These are phyloP conservation scores for Potorous gilbertii DNA, from an alignment of 2,797 vertebrate species.

Conservation along the genomic window DNA sequence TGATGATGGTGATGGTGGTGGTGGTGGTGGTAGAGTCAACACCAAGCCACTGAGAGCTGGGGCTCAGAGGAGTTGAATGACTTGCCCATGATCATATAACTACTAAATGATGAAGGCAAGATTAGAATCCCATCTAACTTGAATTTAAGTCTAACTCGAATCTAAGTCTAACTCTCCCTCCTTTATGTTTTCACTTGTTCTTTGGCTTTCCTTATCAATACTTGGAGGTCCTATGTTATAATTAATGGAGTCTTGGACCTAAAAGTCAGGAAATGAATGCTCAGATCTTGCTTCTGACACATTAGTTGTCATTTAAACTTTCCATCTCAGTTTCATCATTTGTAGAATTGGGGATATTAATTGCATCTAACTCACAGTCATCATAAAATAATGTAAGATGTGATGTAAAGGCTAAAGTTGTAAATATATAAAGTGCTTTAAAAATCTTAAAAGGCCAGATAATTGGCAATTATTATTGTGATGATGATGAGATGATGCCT, in stretches of 20 bases:
- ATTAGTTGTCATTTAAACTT: neutral
- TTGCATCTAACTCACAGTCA: neutral
- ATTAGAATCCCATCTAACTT: neutral
- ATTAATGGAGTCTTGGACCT: neutral
- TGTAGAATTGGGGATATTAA: neutral
- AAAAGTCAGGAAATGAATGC: neutral
- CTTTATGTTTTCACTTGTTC: neutral
- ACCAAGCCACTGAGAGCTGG: neutral
- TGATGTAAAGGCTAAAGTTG: neutral
- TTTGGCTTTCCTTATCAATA: neutral
- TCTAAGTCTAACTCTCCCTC: neutral
- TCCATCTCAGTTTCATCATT: neutral
- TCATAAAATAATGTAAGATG: neutral
- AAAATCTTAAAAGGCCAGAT: neutral
- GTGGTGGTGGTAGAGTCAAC: neutral
- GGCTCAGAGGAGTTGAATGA: neutral
- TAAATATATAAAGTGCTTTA: neutral
- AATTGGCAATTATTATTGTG: neutral
- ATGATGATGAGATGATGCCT: neutral
- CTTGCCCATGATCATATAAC: neutral
- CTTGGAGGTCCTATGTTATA: neutral
- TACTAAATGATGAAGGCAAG: neutral
- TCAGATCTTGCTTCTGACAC: neutral
- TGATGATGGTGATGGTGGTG: too few relatives aligned
- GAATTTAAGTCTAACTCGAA: neutral